Base-by-base conservation (phyloP, 2,113 vertebrate genomes). In the Crotalus viridis region DNA sequence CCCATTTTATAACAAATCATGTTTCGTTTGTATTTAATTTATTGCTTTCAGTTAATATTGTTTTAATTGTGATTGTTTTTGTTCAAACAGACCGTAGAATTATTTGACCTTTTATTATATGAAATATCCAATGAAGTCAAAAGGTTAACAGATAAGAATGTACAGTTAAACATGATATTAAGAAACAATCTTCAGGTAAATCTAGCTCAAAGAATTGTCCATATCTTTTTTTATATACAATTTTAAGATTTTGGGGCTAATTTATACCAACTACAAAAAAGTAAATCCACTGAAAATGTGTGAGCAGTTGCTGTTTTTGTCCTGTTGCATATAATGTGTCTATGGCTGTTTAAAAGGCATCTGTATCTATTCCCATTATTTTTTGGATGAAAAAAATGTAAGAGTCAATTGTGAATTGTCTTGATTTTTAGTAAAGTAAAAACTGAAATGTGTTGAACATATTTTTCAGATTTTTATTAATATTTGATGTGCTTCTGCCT, bases 131-230 rank as follows among this genome's bases (percentile, higher is more conserved):
- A 94, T 4, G 97, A 99, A 95, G 98, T 98, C 33, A 98, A 97
- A 94, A 98, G 95, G 56, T 96, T 99, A 87, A 99, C 98, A 89
- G 98, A 98, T 96, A 98, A 99, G 96, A 99, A 98, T 93, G 97
- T 96, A 54, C 98, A 98, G 94, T 89, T 99, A 19, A 96, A 98
- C 94, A 92, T 95, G 39, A 97, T 97, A 33, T 91, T 99, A 6
- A 98, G 98, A 95, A 98, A 97, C 90, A 97, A 98, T 96, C 95
- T 99, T 1, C 98, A 99, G 98, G 99, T 98, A 97, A 96, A 97
- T 96, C 8, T 89, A 43, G 69, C 8, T 94, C 56, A 5, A 94
- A 0, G 13, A 92, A 74, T 46, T 0, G 28, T 94, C 33, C 4
- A 2, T 1, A 92, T 61, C 86, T 39, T 93, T 48, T 92, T 91